Conservation (phyloP, 2,888 invertebrate species). For the Neoaliturus tenellus region DNA sequence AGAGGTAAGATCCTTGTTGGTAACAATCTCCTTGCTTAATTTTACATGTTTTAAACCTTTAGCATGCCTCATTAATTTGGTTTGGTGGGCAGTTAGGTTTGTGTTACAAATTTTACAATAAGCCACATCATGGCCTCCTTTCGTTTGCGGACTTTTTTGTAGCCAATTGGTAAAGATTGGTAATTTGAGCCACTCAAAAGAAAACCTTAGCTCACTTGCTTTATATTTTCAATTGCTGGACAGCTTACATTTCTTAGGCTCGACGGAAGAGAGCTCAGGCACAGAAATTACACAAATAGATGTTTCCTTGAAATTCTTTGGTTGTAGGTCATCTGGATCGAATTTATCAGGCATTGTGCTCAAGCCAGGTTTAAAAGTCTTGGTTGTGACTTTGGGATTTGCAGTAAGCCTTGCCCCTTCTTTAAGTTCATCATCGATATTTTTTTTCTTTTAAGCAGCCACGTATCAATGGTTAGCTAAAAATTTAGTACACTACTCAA, state of each 20-base stretch:
- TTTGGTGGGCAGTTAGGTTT: background rate
- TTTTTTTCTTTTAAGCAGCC: background rate
- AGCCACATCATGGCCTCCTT: background rate
- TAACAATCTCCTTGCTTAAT: background rate
- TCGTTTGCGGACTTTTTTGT: background rate
- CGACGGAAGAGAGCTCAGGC: background rate
- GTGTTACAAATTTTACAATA: background rate
- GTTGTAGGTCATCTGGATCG: background rate
- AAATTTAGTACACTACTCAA: too few species aligned
- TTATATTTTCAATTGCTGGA: background rate
- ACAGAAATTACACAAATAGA: background rate
- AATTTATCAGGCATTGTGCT: background rate
- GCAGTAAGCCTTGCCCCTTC: background rate
- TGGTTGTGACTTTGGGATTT: background rate
- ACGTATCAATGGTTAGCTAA: too few species aligned
- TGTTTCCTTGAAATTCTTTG: background rate
- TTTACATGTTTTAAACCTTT: background rate
- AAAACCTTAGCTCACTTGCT: background rate
- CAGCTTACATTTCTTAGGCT: background rate
- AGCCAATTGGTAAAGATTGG: background rate
- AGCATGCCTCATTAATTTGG: background rate
- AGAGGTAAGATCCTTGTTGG: background rate
- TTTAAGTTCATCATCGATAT: background rate
- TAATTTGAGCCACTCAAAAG: background rate
- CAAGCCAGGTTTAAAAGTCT: background rate